Base-by-base conservation (phyloP, 1,140 invertebrate species). In the Atopsyche davidsoni region DNA sequence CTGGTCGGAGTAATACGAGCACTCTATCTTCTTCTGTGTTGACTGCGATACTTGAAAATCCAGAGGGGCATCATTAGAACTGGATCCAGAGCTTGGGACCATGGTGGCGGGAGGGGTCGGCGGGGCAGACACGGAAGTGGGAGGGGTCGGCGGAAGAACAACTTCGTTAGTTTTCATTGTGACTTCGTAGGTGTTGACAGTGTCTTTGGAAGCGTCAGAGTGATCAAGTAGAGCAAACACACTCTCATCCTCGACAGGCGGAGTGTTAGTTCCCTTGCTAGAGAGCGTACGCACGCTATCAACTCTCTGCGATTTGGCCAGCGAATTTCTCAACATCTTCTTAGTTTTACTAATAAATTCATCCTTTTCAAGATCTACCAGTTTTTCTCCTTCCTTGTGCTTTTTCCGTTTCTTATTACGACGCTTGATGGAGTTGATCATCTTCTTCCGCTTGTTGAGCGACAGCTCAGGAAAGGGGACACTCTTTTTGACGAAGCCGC, bases 401-500 rank as follows among this genome's bases (percentile, higher is more conserved):
- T 23, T 47, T 45, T 53, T 57, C 32, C 40, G 36, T 39, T 44
- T 45, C 23, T 55, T 58, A 34, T 34, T 46, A 9, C 45, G 34
- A 34, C 48, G 46, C n/a, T 48, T 55, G 9, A 44, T 17, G 19
- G 22, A 43, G n/a, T 24, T 58, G 10, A 44, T 11, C 31, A 52
- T 25, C 42, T 53, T 59, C 39, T 58, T 66, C 35, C 64, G 74
- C 70, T 61, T 72, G 66, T 62, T 70, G 65, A 57, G 75, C 70
- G 45, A 73, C 60, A 55, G 70, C 73, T 78, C 76, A 10, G 77
- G 75, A 57, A 78, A 79, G 32, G 77, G 77, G 40, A 78, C 73
- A 51, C 75, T 76, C 64, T 79, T 79, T 58, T 79, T 80, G 4
- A 77, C 78, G 61, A 75, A 78, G 44, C 78, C 78, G 54, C 73